These are phyloP conservation scores for Hyphantria cunea DNA, from an alignment of 1,140 invertebrate species.

Conservation along the genomic window DNA sequence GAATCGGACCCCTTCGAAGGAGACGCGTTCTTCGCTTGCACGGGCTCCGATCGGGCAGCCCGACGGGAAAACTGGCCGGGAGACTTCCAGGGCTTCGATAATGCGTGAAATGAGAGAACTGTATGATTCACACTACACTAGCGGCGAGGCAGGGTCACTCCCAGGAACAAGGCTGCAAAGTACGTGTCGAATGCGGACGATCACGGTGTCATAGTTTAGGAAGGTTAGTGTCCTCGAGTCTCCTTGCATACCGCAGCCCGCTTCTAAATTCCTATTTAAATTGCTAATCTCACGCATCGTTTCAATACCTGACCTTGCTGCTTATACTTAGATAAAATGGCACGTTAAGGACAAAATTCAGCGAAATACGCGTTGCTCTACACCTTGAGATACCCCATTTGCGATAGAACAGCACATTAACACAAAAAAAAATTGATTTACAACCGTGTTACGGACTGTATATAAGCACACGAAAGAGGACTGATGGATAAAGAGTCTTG, in stretches of 20 bases:
- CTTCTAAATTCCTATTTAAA: constrained; percentile 2
- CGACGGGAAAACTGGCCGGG: constrained; percentile 75
- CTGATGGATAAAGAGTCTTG: constrained; percentile 8
- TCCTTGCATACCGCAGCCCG: no score
- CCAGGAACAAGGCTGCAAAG: no score
- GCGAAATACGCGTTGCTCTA: no score
- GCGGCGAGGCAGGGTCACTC: no score
- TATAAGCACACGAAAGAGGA: background rate
- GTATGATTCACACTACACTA: background rate
- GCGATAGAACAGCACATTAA: no score
- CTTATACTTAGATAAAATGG: no score
- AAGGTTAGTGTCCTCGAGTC: background rate
- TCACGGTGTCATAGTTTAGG: background rate
- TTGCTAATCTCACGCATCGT: no score
- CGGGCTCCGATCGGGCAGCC: constrained; percentile 70
- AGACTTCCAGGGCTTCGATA: constrained; percentile 70
- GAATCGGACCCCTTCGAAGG: constrained; percentile 91
- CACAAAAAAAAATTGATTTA: no score
- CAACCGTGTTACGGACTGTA: background rate
- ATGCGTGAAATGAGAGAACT: constrained; percentile 49
- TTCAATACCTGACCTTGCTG: no score
- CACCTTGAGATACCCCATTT: no score
- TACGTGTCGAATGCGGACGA: background rate
- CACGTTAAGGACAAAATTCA: no score
- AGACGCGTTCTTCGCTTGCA: constrained; percentile 90